Evolutionary conservation across 2,888 invertebrate species (phyloP).

Genomic region (Tanytarsus gracilentus): DNA sequence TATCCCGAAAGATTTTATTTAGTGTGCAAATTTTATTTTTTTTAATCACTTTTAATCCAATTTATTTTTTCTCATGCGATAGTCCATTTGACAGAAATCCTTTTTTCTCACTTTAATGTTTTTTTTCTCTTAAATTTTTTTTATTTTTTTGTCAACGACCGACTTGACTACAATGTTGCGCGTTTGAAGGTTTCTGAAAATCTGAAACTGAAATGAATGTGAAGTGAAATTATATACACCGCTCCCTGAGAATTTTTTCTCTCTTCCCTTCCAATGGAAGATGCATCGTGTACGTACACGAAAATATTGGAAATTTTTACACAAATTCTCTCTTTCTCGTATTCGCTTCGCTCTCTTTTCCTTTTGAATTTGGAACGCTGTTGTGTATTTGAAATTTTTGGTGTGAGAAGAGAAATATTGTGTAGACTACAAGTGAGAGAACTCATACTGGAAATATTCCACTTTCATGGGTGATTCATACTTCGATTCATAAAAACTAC

Average conservation of each 20-base stretch:
- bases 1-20: not conserved
- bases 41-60: slow-evolving; percentile 29
- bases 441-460: slow-evolving; percentile 8
- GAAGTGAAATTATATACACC: slow-evolving; percentile 22
- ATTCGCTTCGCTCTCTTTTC: no score
- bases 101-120: slow-evolving; percentile 16
- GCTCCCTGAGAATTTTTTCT: not conserved
- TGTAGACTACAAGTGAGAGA: no score
- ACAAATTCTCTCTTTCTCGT: no score
- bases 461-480: slow-evolving; percentile 1
- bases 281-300: no score
- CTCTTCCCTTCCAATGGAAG: no score
- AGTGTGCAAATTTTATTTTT: not conserved
- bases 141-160: not conserved
- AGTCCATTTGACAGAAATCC: slow-evolving; percentile 3
- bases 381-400: no score
- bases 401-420: no score
- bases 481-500: not conserved
- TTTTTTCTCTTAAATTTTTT: slow-evolving; percentile 5
- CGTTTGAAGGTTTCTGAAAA: slow-evolving; percentile 19
- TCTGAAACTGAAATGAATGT: not conserved
- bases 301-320: not conserved
- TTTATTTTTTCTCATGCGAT: not conserved
- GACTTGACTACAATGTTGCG: slow-evolving; percentile 14
- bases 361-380: no score